A percentile compares a stretch with the other conserved stretches of the same genome.
These are phyloP conservation scores for Troilus luridus DNA, from an alignment of 2,888 invertebrate species.

Conservation along the genomic window DNA sequence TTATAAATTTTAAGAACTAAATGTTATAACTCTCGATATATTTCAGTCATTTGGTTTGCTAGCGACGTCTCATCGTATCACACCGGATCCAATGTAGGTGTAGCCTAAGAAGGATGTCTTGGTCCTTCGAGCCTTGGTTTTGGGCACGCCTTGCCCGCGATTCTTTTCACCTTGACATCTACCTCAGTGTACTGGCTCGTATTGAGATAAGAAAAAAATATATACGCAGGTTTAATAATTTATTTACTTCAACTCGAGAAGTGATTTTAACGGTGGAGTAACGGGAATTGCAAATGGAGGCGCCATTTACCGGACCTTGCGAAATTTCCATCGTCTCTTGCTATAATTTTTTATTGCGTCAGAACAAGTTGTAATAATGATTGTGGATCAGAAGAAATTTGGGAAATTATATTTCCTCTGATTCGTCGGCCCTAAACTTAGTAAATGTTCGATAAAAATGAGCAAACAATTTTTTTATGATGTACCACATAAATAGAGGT, in stretches of 20 bases:
- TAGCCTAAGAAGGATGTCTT: neutral
- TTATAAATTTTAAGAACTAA: no score
- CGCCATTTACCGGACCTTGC: neutral
- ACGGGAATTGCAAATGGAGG: neutral
- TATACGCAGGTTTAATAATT: neutral
- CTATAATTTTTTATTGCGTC: neutral
- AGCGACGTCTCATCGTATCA: no score
- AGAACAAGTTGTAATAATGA: neutral
- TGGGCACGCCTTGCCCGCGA: neutral
- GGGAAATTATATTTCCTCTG: neutral
- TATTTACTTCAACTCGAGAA: neutral
- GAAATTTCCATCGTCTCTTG: neutral
- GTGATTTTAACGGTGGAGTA: neutral
- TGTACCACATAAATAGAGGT: no score
- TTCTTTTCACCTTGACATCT: constrained; percentile 13
- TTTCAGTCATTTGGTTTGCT: no score
- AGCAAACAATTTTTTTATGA: no score
- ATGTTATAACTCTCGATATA: no score
- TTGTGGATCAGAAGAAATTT: neutral
- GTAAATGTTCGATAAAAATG: no score
- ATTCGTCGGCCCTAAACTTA: neutral
- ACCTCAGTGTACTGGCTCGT: no score
- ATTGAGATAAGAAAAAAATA: neutral
- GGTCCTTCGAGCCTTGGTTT: neutral
- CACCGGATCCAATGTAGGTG: no score